Percentiles rank a stretch among this genome's conserved stretches.
Evolutionary conservation across 2,113 vertebrate genomes (phyloP).

Genomic region (Anarhynchus alexandrinus): DNA sequence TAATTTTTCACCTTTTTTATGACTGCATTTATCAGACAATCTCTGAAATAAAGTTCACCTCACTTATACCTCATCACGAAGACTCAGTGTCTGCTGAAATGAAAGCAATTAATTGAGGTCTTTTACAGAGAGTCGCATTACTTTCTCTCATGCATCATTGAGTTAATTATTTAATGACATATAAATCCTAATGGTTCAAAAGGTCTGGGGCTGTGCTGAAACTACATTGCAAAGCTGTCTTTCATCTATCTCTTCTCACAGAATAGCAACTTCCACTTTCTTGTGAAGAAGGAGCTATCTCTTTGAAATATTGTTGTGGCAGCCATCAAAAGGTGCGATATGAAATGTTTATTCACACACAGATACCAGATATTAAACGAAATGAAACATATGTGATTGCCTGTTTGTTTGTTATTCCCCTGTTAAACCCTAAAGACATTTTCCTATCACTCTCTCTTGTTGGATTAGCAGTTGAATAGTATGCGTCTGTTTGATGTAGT

Average conservation of each 20-base stretch:
- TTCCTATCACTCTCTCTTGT: not conserved
- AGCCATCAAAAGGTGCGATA: slow-evolving; percentile 61
- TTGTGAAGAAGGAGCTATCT: not conserved
- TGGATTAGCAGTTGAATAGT: not conserved
- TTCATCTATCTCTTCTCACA: not conserved
- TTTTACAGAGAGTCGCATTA: slow-evolving; percentile 17
- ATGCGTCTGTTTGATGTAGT: not conserved
- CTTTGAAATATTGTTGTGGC: slow-evolving; percentile 52
- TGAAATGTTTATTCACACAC: slow-evolving; percentile 56
- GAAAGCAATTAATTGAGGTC: slow-evolving; percentile 47
- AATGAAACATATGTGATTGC: slow-evolving; percentile 36
- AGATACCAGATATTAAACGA: not conserved
- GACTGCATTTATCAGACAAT: slow-evolving; percentile 15
- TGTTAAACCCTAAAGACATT: slow-evolving; percentile 2
- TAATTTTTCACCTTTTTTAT: slow-evolving; percentile 28
- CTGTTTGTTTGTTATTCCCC: slow-evolving; percentile 29
- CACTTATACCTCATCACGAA: not conserved
- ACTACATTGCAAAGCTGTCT: not conserved
- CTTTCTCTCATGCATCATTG: slow-evolving; percentile 23
- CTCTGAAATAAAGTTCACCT: slow-evolving; percentile 41
- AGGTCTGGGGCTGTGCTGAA: slow-evolving; percentile 25
- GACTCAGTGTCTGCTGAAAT: not conserved
- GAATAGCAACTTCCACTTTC: not conserved
- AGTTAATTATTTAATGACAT: slow-evolving; percentile 66
- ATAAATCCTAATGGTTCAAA: not conserved